Percentiles rank a stretch among this genome's conserved stretches.
phyloP scores from a whole-genome alignment of 2,113 vertebrate genomes.

The Drymodes brunneopygia region DNA sequence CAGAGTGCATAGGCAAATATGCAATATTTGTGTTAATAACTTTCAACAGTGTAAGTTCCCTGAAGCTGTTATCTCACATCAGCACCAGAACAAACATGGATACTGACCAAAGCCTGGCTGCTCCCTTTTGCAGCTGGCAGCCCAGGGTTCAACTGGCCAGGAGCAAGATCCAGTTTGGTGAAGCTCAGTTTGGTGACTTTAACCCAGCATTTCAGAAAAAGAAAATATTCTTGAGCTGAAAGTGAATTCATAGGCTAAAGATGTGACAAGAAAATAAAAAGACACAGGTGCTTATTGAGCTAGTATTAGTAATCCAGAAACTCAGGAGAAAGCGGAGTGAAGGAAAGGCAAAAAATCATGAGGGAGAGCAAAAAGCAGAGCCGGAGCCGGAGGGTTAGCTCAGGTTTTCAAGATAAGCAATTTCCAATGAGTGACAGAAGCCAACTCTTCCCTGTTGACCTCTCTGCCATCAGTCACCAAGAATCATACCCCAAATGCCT shows the following conservation, averaged over 20 bases:
- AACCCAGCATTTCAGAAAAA: background rate
- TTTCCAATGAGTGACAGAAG: background rate
- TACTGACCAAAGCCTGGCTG: background rate
- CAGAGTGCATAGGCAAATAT: background rate
- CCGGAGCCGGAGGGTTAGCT: background rate
- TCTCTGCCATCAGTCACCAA: background rate
- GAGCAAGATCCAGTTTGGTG: background rate
- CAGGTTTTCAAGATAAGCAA: background rate
- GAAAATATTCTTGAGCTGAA: background rate
- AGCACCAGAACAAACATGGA: background rate
- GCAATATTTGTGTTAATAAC: background rate
- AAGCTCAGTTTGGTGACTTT: background rate
- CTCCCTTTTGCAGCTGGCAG: background rate
- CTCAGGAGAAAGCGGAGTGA: background rate
- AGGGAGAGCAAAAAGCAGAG: accelerated
- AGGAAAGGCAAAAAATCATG: background rate
- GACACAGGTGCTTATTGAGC: background rate
- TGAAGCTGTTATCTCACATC: background rate
- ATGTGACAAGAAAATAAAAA: background rate
- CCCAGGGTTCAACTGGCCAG: background rate
- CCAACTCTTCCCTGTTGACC: background rate
- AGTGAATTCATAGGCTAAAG: background rate
- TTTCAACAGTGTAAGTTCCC: background rate
- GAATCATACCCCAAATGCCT: background rate
- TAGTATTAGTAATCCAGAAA: background rate